Base-by-base conservation (phyloP, 2,113 vertebrate genomes). In the Ptyas mucosa region DNA sequence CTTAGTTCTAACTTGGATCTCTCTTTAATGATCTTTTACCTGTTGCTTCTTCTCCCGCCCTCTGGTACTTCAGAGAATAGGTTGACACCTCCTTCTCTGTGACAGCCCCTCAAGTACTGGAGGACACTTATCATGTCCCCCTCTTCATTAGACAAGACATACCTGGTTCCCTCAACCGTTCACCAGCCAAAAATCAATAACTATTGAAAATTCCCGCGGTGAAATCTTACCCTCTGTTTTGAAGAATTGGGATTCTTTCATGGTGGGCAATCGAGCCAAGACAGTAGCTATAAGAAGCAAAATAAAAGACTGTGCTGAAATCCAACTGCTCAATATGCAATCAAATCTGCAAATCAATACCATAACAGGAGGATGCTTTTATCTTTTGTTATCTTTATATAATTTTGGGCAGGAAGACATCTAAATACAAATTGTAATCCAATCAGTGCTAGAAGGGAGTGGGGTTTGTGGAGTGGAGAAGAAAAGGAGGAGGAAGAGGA, bases 211-310 rank as follows among this genome's bases (percentile, higher is more conserved):
- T 88, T 12, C 69, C 39, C 3, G 0, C 2, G 0, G 5, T 39
- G 21, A 46, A 9, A 29, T 10, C 90, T 97, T 97, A 97, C 97
- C 97, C 3, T 97, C 95, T 46, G 93, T 0, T 92, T 95, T 97
- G 43, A 95, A 49, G 20, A 95, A 96, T 89, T 90, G 0, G 0
- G 95, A 96, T 93, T 96, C 96, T 96, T 96, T 51, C 18, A 92
- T 92, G 9, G 94, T 95, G 86, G 97, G 96, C 81, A 96, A 91
- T 89, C 96, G 97, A 29, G 96, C 89, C 94, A 95, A 26, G 89
- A 95, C 92, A 0, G 96, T 95, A 95, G 97, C 97, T 97, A 94
- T 12, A 95, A 95, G 87, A 95, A 64, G 46, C 18, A 87, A 5
- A 90, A 49, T 49, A 91, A 15, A 53, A 81, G 23, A 15, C 24